Base-by-base conservation (phyloP, 1,140 invertebrate species). In the Meloidogyne hapla region DNA sequence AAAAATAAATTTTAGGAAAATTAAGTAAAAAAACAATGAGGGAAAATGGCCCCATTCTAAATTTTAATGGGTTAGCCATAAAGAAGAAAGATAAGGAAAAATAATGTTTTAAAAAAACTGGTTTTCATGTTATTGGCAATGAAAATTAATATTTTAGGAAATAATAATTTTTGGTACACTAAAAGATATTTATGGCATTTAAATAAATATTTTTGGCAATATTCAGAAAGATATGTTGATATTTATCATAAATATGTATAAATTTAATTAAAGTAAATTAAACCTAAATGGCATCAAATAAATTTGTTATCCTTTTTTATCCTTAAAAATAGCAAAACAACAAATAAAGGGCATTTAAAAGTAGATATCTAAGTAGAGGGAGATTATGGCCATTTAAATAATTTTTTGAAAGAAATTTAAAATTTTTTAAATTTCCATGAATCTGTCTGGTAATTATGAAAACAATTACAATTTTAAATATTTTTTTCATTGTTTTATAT, bases 401-500 rank as follows among this genome's bases (percentile, higher is more conserved):
- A 33, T 33, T n/a, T n/a, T n/a, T n/a, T n/a, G n/a, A n/a, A n/a
- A 33, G 28, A 33, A 33, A 33, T 33, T 5, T 5, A 33, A 33
- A 33, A 5, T 5, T 33, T 33, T 33, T 33, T 5, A 6, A 33
- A 6, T 6, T 33, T 33, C 3, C 28, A 33, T 5, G 8, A 33
- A 33, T 33, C 8, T 6, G 28, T 33, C 28, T 63, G 21, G 62
- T 5, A 63, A 63, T 63, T 5, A 23, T 5, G 12, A 23, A 69
- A 69, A 69, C 40, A 48, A 69, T 26, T 33, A 45, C 33, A 69
- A 69, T 69, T 69, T 28, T n/a, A 69, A 70, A 28, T 70, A 45
- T 4, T 40, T 26, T 38, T 25, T 42, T n/a, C 62, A 25, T 18
- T 48, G 26, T 69, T 40, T 69, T 69, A n/a, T n/a, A n/a, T 48